Base-by-base conservation (phyloP, 2,113 vertebrate species). In the Sialia sialis region DNA sequence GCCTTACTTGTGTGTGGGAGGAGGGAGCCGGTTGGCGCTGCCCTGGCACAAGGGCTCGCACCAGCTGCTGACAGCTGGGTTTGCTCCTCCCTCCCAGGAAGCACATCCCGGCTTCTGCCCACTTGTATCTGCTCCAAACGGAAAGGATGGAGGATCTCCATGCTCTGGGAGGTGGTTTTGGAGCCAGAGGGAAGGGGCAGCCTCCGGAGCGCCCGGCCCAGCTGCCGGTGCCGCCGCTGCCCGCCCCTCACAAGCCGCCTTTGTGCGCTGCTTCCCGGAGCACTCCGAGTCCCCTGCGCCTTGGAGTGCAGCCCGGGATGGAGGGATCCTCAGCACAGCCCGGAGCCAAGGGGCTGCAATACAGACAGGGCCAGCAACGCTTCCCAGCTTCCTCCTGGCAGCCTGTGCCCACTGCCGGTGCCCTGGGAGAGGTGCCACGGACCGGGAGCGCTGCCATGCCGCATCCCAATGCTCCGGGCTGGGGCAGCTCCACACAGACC, bases 221-320 rank as follows among this genome's bases (percentile, higher is more conserved):
- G 94, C 85, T 56, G 81, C 69, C 44, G 4, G 29, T 68, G 84
- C 74, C 23, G n/a, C 66, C 30, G 36, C 82, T 49, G 88, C 62
- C 36, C 8, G 38, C 30, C 59, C 84, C 46, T 46, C 52, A 58
- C 68, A 89, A 23, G 62, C 6, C 21, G 26, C 46, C 95, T 96
- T 94, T 96, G 95, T 96, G 38, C 2, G 27, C 67, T 0, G 21
- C 89, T 81, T 51, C 84, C 67, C 20, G 16, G 36, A 74, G 90
- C 9, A 85, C 96, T 76, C n/a, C 67, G 59, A 76, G 94, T 68
- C 70, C 90, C 77, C 36, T 54, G 25, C 54, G 9, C 59, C 86
- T 89, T 90, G 92, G 96, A 95, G 94, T 13, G 2, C 34, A 93
- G 82, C 96, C 97, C 72, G 4, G 86, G 89, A 43, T 84, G 77